Percentiles rank a stretch among this genome's conserved stretches.
These are phyloP conservation scores for Antennarius striatus DNA, from an alignment of 2,113 vertebrate genomes.

Conservation along the genomic window DNA sequence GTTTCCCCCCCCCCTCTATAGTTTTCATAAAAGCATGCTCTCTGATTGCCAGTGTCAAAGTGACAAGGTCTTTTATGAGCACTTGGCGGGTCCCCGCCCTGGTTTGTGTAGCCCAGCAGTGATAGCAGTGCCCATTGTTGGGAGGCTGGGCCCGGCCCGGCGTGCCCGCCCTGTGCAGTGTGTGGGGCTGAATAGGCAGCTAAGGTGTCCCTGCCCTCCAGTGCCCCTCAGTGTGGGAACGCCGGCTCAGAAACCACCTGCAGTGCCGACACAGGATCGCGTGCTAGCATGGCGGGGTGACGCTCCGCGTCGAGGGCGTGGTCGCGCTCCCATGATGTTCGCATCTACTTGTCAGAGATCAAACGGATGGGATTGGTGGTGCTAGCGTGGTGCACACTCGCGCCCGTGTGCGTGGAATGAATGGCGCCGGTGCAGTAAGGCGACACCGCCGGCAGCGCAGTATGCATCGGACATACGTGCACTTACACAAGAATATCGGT, in stretches of 20 bases:
- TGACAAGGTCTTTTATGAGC: slow-evolving; percentile 77
- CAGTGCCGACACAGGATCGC: slow-evolving; percentile 67
- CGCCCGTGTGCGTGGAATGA: slow-evolving; percentile 3
- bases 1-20: slow-evolving; percentile 55
- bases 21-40: slow-evolving; percentile 69
- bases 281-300: background rate
- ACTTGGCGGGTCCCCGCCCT: slow-evolving; percentile 70
- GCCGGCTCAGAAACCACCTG: slow-evolving; percentile 71
- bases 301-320: background rate
- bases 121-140: slow-evolving; percentile 78
- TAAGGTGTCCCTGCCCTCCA: slow-evolving; percentile 78
- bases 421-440: slow-evolving; percentile 35
- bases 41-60: slow-evolving; percentile 74
- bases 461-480: slow-evolving; percentile 47
- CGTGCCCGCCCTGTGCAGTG: slow-evolving; percentile 58
- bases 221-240: slow-evolving; percentile 79
- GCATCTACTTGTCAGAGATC: background rate
- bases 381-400: slow-evolving; percentile 32
- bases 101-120: slow-evolving; percentile 77
- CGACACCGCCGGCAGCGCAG: slow-evolving; percentile 9
- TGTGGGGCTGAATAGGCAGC: slow-evolving; percentile 75
- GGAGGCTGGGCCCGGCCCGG: slow-evolving; percentile 60
- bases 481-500: slow-evolving; percentile 42
- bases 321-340: background rate
- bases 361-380: slow-evolving; percentile 31